Evolutionary conservation across 2,797 vertebrate genomes (phyloP).

Genomic region (Argya squamiceps): DNA sequence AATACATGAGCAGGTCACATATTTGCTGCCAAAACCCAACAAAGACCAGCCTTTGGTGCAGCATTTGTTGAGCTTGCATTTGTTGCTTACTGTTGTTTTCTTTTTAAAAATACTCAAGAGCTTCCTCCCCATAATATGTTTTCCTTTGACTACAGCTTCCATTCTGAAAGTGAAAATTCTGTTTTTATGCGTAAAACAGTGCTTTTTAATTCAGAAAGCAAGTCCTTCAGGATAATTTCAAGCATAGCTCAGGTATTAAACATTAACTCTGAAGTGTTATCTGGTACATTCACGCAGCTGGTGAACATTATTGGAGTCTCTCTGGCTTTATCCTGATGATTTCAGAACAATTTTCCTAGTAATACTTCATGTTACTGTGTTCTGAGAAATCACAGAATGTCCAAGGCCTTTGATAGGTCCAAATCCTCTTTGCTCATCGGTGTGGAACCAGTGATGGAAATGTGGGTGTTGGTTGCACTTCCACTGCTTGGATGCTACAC

Average conservation of each 20-base stretch:
- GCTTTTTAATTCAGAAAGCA: background rate
- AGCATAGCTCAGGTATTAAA: background rate
- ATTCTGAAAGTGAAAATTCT: background rate
- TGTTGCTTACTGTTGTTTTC: background rate
- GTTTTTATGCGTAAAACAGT: background rate
- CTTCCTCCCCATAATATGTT: background rate
- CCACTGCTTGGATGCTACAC: background rate
- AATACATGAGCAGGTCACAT: background rate
- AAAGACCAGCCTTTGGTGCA: background rate
- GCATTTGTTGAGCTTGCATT: background rate
- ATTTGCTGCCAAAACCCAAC: background rate
- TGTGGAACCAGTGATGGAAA: background rate
- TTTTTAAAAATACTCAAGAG: background rate
- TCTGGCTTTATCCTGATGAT: background rate
- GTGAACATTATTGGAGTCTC: background rate
- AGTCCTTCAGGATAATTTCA: background rate
- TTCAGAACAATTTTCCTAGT: background rate
- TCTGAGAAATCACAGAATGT: background rate
- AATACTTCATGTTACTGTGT: background rate
- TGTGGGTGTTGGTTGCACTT: background rate
- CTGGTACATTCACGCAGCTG: background rate
- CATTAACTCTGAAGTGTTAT: background rate
- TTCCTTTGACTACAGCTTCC: background rate
- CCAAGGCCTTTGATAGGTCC: background rate
- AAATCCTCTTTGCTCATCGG: background rate